Evolutionary conservation across 2,113 vertebrate species (phyloP).

Genomic region (Oriolus oriolus): DNA sequence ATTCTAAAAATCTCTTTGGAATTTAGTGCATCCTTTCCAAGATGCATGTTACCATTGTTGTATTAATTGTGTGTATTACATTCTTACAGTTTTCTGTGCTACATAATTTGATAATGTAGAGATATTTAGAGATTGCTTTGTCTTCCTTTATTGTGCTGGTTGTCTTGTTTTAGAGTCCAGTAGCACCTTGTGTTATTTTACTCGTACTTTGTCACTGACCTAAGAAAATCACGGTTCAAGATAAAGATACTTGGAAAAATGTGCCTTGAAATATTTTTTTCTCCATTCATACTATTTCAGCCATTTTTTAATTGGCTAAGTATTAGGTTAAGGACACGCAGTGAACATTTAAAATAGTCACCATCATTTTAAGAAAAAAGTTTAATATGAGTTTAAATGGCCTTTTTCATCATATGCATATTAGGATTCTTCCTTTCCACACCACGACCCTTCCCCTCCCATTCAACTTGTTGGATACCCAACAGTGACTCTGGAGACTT

Average conservation of each 20-base stretch:
- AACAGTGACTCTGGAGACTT: slow-evolving; percentile 78
- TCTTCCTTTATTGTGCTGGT: neutral
- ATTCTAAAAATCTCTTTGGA: slow-evolving; percentile 69
- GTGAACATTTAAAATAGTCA: slow-evolving; percentile 36
- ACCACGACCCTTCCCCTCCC: neutral
- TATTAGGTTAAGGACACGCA: neutral
- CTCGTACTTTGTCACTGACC: slow-evolving; percentile 33
- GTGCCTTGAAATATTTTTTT: slow-evolving; percentile 11
- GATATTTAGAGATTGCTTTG: slow-evolving; percentile 15
- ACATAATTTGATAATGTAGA: neutral
- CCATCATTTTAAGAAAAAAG: neutral
- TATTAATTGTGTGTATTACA: slow-evolving; percentile 1
- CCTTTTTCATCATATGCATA: slow-evolving; percentile 37
- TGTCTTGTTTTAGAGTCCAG: neutral
- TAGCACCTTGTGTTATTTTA: slow-evolving; percentile 26
- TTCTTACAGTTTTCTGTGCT: neutral
- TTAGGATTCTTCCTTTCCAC: slow-evolving; percentile 15
- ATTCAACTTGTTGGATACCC: slow-evolving; percentile 74
- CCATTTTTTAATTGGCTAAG: neutral
- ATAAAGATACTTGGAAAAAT: neutral
- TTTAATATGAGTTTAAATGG: neutral
- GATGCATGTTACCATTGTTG: neutral
- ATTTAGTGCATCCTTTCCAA: slow-evolving; percentile 52
- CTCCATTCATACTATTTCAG: neutral
- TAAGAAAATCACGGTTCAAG: slow-evolving; percentile 36